Conservation (phyloP, 2,888 invertebrate species). For the Plutella xylostella region DNA sequence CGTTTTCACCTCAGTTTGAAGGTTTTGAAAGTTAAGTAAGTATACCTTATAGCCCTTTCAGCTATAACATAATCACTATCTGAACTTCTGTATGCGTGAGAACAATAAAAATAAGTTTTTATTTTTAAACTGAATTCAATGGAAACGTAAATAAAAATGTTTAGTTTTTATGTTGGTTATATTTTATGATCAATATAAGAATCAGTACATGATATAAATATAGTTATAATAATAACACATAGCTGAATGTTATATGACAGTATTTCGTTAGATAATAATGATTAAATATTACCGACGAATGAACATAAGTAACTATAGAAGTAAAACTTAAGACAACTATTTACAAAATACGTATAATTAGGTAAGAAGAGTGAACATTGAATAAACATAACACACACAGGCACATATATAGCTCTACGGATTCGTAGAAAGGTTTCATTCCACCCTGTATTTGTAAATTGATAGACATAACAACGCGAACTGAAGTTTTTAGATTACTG, state of each 20-base stretch:
- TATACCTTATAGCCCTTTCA: no score
- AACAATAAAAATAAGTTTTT: not conserved
- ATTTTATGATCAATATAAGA: slow-evolving; percentile 20
- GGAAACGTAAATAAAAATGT: not conserved
- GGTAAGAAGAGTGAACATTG: no score
- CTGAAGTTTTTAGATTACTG: no score
- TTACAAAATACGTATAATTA: not conserved
- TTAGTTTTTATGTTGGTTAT: slow-evolving; percentile 12
- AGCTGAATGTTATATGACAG: not conserved
- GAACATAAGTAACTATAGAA: slow-evolving; percentile 16
- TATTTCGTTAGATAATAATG: not conserved
- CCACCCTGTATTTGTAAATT: no score
- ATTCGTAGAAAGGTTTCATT: no score
- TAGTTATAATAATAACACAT: slow-evolving; percentile 15
- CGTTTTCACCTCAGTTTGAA: no score
- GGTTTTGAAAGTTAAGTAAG: no score
- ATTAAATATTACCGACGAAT: slow-evolving; percentile 13
- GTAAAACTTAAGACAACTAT: slow-evolving; percentile 19
- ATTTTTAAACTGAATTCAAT: not conserved
- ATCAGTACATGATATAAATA: slow-evolving; percentile 14
- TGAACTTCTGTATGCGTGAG: no score
- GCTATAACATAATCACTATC: no score
- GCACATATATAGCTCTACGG: no score
- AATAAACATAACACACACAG: no score
- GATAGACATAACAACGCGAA: no score